Evolutionary conservation across 2,888 invertebrate species (phyloP), one percentile per base, ranked within the genome.

Genomic region (Sarcophaga rosellei): DNA sequence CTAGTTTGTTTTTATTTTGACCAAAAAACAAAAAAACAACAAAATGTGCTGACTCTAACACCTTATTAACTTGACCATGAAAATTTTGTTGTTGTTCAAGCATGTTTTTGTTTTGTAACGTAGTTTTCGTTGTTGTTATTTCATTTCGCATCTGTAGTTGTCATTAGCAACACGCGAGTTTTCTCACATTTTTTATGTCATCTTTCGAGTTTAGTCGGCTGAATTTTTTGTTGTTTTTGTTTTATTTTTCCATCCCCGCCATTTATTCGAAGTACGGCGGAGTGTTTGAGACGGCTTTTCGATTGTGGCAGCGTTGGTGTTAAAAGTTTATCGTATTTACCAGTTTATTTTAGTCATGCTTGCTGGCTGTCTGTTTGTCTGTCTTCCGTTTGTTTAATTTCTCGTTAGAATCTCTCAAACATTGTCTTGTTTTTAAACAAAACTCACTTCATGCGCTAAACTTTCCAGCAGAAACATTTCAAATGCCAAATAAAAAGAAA

Each of bases 31-130:
- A 53, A 66, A 66, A 66, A 66, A 69, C 15, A 69, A 20, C 44
- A 70, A 53, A 23, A n/a, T 3, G 47, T 63, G 83, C 79, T 82
- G 79, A 78, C 62, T 74, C 45, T 69, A 53, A 76, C 66, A 66
- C 65, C 44, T 77, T 35, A 77, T 74, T 83, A 82, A 78, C 65
- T 86, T 88, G 88, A 87, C 88, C 88, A 84, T 88, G 88, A 88
- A 88, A 87, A 81, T 78, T 53, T 12, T 15, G 2, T 75, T 57
- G 74, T 61, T 77, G 68, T 73, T 69, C 3, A 72, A 77, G 70
- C 70, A 45, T 47, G 25, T 66, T 81, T 47, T 10, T 8, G 23
- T 72, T 72, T 73, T 35, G 25, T 59, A 20, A 20, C n/a, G 10
- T 25, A 53, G 17, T 11, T 57, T 21, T 69, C 47, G 53, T 69